These are phyloP conservation scores for Drosophila suboccidentalis DNA, from an alignment of 2,888 invertebrate genomes.

Conservation along the genomic window DNA sequence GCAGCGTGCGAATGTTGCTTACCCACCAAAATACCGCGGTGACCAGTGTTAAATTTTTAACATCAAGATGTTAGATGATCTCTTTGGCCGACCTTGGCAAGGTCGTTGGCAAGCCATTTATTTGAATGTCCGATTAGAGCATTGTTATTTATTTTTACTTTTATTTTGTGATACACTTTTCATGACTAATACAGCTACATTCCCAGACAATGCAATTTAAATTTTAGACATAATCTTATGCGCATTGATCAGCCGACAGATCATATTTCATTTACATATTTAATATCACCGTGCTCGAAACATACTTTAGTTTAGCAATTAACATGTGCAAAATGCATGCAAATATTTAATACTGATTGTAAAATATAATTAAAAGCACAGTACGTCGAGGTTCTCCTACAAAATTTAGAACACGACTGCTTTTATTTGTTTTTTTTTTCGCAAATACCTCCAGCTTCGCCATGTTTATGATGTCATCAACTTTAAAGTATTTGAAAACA, in stretches of 20 bases:
- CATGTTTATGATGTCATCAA: conserved; percentile 12
- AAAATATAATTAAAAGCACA: conserved; percentile 14
- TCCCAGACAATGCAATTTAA: conserved; percentile 20
- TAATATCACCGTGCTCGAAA: not conserved
- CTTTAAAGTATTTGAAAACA: not conserved
- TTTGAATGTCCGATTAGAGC: conserved; percentile 35
- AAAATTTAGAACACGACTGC: conserved; percentile 3
- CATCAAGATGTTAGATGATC: conserved; percentile 31
- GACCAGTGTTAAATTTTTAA: conserved; percentile 33
- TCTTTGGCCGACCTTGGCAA: conserved; percentile 56
- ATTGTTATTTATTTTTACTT: conserved; percentile 21
- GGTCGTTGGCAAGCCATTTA: conserved; percentile 53
- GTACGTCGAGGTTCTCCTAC: conserved; percentile 12
- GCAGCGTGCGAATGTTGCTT: conserved; percentile 38
- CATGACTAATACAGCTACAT: conserved; percentile 2
- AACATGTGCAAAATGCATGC: conserved; percentile 37
- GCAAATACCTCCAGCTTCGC: not conserved
- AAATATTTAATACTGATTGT: conserved; percentile 14
- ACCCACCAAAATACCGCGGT: not conserved
- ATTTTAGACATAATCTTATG: conserved; percentile 7
- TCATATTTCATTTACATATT: not conserved
- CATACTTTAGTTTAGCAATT: conserved; percentile 33
- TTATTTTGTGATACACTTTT: conserved; percentile 4
- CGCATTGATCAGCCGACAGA: not conserved
- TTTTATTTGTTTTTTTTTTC: conserved; percentile 11